Evolutionary conservation across 1,140 invertebrate genomes (phyloP).

Genomic region (Sinella curviseta): DNA sequence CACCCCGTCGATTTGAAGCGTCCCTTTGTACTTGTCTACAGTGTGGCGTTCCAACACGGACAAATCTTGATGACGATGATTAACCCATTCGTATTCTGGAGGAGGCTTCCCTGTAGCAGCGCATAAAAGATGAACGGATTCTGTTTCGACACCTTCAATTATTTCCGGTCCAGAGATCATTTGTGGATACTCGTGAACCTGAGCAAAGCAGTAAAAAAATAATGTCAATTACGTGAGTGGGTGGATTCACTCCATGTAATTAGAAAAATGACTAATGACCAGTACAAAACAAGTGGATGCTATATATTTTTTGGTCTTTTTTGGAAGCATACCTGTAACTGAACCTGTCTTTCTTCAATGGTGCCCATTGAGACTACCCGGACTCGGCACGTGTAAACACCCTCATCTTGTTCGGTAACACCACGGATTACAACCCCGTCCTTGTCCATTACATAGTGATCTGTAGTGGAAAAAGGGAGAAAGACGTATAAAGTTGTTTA

Average conservation of each 20-base stretch:
- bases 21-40: conserved; percentile 65
- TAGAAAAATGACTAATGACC: no score
- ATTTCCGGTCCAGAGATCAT: conserved; percentile 62
- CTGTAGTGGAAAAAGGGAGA: conserved; percentile 59
- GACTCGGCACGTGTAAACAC: conserved; percentile 77
- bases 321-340: conserved; percentile 75
- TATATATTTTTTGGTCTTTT: no score
- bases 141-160: conserved; percentile 74
- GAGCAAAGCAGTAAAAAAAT: no score
- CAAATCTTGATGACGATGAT: conserved; percentile 63
- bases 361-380: conserved; percentile 77
- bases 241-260: no score
- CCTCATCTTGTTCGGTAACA: conserved; percentile 77
- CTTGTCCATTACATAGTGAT: conserved; percentile 71
- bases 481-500: not conserved
- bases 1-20: conserved; percentile 73
- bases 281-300: no score
- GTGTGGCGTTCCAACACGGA: conserved; percentile 67
- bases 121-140: conserved; percentile 71
- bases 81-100: conserved; percentile 78
- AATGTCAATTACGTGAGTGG: no score
- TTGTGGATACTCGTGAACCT: conserved; percentile 76
- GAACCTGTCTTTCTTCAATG: conserved; percentile 70
- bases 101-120: conserved; percentile 77
- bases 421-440: conserved; percentile 77